A percentile compares a stretch with the other conserved stretches of the same genome.
These are phyloP conservation scores for Picathartes gymnocephalus DNA, from an alignment of 2,113 vertebrate genomes.

Conservation along the genomic window DNA sequence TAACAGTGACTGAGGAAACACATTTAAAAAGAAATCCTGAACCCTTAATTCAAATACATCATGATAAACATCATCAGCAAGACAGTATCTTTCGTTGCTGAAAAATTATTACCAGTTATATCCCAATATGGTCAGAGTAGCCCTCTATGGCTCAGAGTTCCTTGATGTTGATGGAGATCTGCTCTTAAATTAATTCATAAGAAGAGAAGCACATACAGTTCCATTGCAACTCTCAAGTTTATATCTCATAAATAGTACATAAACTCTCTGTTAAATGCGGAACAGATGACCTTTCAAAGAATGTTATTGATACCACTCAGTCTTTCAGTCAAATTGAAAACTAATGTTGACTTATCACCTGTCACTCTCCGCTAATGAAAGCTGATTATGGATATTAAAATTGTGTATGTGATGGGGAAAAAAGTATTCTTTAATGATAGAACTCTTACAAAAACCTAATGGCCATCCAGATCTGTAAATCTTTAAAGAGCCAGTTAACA, in stretches of 20 bases:
- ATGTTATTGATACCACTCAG: neutral
- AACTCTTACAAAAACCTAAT: neutral
- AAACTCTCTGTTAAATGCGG: slow-evolving; percentile 10
- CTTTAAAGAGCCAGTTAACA: neutral
- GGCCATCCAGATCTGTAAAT: neutral
- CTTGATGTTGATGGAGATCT: slow-evolving; percentile 7
- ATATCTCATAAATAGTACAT: neutral
- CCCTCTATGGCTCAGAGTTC: neutral
- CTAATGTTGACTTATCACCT: slow-evolving; percentile 10
- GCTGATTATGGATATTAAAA: neutral
- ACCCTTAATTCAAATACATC: neutral
- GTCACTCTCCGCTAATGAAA: neutral
- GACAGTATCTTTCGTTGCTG: neutral
- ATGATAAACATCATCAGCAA: neutral
- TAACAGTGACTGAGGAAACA: neutral
- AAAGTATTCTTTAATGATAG: neutral
- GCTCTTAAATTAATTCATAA: neutral
- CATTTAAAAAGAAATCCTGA: neutral
- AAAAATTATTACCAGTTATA: neutral
- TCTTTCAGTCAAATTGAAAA: slow-evolving; percentile 44
- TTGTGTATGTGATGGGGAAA: neutral
- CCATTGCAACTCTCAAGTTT: neutral
- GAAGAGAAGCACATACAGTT: neutral
- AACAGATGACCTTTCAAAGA: slow-evolving; percentile 45
- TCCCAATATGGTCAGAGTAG: neutral